These are phyloP conservation scores for Diadophis punctatus DNA, from an alignment of 2,113 vertebrate species.

Conservation along the genomic window DNA sequence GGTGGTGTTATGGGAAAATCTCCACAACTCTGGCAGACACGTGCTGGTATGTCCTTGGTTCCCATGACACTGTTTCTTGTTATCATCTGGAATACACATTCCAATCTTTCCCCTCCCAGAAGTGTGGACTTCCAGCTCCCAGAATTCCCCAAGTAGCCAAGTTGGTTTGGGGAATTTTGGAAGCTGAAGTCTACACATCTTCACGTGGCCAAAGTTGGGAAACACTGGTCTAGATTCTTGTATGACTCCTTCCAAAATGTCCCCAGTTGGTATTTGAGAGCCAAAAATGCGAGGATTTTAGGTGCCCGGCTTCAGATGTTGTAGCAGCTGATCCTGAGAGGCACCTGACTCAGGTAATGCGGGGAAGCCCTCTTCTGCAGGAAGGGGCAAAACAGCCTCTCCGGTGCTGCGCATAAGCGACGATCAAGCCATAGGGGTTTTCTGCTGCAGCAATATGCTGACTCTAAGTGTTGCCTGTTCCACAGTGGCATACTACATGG, in stretches of 20 bases:
- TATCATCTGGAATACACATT: too few species aligned
- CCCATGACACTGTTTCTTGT: too few species aligned
- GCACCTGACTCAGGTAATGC: background rate
- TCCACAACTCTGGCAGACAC: too few species aligned
- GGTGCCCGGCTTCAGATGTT: background rate
- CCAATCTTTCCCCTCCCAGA: background rate
- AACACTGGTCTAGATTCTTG: background rate
- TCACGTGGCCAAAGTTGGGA: background rate
- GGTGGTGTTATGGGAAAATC: too few species aligned
- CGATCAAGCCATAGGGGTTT: background rate
- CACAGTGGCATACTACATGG: slow-evolving; percentile 93
- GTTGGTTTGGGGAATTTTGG: background rate
- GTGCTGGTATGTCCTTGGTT: too few species aligned
- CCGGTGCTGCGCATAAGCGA: background rate
- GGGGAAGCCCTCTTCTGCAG: background rate
- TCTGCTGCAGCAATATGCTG: background rate
- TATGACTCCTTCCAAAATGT: background rate
- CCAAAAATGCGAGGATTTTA: background rate
- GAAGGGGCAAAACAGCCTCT: background rate
- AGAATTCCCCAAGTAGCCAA: background rate
- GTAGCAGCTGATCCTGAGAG: background rate
- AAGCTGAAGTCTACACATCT: background rate
- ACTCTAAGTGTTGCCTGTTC: background rate
- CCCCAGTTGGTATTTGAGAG: background rate
- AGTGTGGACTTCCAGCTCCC: background rate